phyloP scores from a whole-genome alignment of 2,113 vertebrate species.

The Myiopsitta monachus region DNA sequence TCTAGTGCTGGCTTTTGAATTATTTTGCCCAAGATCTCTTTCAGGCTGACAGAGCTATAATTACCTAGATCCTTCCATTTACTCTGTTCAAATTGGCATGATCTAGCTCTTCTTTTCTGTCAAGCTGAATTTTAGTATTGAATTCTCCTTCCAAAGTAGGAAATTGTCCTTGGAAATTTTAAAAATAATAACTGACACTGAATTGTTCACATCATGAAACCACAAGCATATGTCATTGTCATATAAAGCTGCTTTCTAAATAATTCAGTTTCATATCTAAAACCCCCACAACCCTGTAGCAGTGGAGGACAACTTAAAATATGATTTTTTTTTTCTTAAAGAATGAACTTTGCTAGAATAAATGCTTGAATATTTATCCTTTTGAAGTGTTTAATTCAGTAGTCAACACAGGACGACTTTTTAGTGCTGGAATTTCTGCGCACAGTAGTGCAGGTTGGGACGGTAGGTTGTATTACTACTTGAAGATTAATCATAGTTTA shows the following conservation, averaged over 20 bases:
- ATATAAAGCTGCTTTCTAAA: not conserved
- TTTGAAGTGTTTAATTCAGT: not conserved
- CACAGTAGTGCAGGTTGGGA: not conserved
- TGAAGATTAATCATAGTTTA: not conserved
- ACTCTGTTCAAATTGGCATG: not conserved
- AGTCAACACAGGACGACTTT: not conserved
- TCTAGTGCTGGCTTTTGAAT: not conserved
- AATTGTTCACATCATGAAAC: not conserved
- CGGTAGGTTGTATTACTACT: not conserved
- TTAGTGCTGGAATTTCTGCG: not conserved
- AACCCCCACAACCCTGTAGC: not conserved
- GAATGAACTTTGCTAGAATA: not conserved
- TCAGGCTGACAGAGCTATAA: constrained; percentile 31
- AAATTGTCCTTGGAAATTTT: constrained; percentile 29
- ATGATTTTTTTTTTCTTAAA: not conserved
- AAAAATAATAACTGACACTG: not conserved
- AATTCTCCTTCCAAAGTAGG: constrained; percentile 24
- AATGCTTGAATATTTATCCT: not conserved
- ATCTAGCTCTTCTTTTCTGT: not conserved
- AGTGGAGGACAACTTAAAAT: not conserved
- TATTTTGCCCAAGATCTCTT: not conserved
- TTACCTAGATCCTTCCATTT: constrained; percentile 21
- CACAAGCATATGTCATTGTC: not conserved
- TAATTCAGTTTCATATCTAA: not conserved
- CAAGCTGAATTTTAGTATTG: constrained; percentile 19